Evolutionary conservation across 2,888 invertebrate genomes (phyloP), one percentile per base, ranked within the genome.

Genomic region (Trichopria drosophilae): DNA sequence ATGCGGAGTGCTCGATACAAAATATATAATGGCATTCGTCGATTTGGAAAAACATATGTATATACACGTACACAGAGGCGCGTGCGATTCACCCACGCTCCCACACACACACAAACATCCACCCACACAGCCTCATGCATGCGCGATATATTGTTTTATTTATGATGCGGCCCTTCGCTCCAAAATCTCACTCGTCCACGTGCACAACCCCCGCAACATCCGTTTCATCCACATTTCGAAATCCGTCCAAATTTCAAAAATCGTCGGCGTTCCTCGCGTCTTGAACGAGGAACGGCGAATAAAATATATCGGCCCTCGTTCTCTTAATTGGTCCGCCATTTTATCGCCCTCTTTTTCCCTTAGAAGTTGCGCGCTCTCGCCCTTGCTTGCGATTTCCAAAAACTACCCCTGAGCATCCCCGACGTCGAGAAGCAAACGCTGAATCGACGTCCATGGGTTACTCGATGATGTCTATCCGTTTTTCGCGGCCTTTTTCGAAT

Each of bases 21-120:
- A 69, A 72, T 72, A 69, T 71, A 68, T 71, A 69, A 71, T 72
- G 67, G 67, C 69, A 70, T 71, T 71, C 69, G 71, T 71, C 69
- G 71, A 70, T 70, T 68, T 68, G 24, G 64, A 70, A 71, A 70
- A 68, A 71, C 61, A 68, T 62, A 67, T 65, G 65, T 67, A 66
- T 65, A 64, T 66, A 62, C 59, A 53, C 28, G 41, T 42, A 46
- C 47, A 40, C 36, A 43, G n/a, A n/a, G n/a, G n/a, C n/a, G n/a
- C n/a, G n/a, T n/a, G n/a, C n/a, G n/a, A n/a, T n/a, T n/a, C n/a
- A n/a, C n/a, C n/a, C 45, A 22, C 13, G 28, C 47, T 24, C 49
- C 34, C 43, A 34, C 35, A 51, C 39, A 43, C 41, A 48, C 36
- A 44, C 42, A 31, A 41, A 44, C 29, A 44, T 20, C 15, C 34